A percentile compares a stretch with the other conserved stretches of the same genome.
Conservation (phyloP, 37 sponge, comb jelly and placozoan genomes). For the Tethya wilhelma region DNA sequence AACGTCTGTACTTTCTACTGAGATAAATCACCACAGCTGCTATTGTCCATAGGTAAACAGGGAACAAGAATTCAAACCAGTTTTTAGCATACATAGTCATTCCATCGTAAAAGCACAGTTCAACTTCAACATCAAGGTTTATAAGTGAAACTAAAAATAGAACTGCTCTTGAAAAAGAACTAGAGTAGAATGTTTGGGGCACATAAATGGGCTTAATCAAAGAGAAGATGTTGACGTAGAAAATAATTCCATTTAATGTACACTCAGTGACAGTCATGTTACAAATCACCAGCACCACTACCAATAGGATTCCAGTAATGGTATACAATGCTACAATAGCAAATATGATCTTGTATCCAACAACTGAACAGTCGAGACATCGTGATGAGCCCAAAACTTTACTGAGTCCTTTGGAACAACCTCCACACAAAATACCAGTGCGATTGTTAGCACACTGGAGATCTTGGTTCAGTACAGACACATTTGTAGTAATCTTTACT, state of each 20-base stretch:
- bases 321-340: neutral
- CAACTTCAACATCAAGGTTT: neutral
- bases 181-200: no score
- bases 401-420: neutral
- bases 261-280: constrained; percentile 22
- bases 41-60: constrained; percentile 3
- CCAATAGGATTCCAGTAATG: neutral
- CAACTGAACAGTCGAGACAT: neutral
- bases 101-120: constrained; percentile 18
- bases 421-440: constrained; percentile 7
- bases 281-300: neutral
- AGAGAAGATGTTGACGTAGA: neutral
- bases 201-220: neutral
- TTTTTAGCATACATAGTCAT: neutral
- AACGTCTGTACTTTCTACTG: neutral
- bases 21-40: neutral
- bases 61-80: neutral
- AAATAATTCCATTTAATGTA: constrained; percentile 9
- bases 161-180: no score
- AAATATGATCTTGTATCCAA: neutral
- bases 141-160: neutral
- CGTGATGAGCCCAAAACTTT: neutral
- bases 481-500: neutral
- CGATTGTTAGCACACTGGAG: neutral
- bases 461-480: neutral